phyloP scores from a whole-genome alignment of 2,888 invertebrate species.

The Agonopterix heracliana region DNA sequence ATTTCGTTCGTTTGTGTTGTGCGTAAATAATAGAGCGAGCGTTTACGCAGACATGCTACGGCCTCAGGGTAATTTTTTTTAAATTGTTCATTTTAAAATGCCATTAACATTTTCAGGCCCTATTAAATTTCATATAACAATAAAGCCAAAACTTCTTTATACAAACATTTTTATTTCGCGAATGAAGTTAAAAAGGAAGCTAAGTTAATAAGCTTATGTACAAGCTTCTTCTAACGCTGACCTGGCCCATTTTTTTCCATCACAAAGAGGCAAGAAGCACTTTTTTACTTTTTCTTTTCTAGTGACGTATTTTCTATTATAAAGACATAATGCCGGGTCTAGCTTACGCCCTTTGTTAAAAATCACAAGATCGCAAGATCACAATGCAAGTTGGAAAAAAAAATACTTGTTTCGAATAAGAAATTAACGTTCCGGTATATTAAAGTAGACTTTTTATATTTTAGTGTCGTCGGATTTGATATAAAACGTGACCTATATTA shows the following conservation, averaged over 20 bases:
- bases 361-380: constrained; percentile 17
- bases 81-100: too few species aligned
- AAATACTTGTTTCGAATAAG: constrained; percentile 2
- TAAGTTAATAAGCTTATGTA: constrained; percentile 60
- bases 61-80: too few species aligned
- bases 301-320: constrained; percentile 41
- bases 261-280: constrained; percentile 42
- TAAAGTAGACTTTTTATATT: too few species aligned
- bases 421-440: not conserved
- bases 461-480: too few species aligned
- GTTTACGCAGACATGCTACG: too few species aligned
- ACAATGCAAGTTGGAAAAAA: constrained; percentile 1
- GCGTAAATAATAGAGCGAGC: too few species aligned
- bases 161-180: constrained; percentile 22
- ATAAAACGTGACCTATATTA: too few species aligned
- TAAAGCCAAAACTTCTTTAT: too few species aligned
- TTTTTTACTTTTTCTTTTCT: constrained; percentile 40
- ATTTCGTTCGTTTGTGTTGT: too few species aligned
- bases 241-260: constrained; percentile 56
- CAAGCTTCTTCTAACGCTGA: constrained; percentile 44
- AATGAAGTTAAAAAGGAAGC: constrained; percentile 33
- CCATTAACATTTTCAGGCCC: too few species aligned
- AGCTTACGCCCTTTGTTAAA: constrained; percentile 37
- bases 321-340: constrained; percentile 37
- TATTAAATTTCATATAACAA: too few species aligned